Base-by-base conservation (phyloP, 2,797 vertebrate genomes). In the Sebastes hubbsi region DNA sequence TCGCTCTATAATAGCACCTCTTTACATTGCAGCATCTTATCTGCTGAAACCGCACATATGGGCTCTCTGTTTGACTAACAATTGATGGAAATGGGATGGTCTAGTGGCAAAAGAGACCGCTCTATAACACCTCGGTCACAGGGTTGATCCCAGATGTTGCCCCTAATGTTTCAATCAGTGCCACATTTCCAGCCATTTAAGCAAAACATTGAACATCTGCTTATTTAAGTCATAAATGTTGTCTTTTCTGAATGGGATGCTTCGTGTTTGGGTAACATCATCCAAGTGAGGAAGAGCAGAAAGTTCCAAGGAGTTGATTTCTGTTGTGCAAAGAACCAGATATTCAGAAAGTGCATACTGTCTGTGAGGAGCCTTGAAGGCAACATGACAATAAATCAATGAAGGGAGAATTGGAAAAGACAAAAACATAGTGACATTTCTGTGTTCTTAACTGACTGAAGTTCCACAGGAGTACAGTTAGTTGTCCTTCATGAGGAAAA, bases 401-500 rank as follows among this genome's bases (percentile, higher is more conserved):
- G 10, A 14, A 69, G 16, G 11, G 16, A 25, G 64, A 46, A 27
- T 66, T 58, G 24, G 16, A 85, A 75, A 54, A 67, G 1, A 3
- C 4, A 22, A 4, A 63, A 49, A 54, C 1, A 65, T 3, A 11
- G 4, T 36, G 12, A 75, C 16, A 56, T 78, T 25, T 64, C 46
- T 42, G 32, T 49, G 22, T 68, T 32, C 25, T 5, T 42, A 77
- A 52, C 18, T 27, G 34, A 64, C 30, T 55, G 8, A 64, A 72
- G 60, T 77, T 79, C 4, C 64, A 66, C 24, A 13, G 36, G 12
- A 71, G 32, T 73, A 71, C 29, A 69, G 75, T 84, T 69, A 52
- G 63, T 78, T 75, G 84, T 85, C 80, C 82, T 83, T 87, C 62
- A 70, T 30, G 38, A 25, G 49, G 38, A 73, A 80, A 49, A 78